These are phyloP conservation scores for Galaxias olidus DNA, from an alignment of 2,797 vertebrate genomes.

Conservation along the genomic window DNA sequence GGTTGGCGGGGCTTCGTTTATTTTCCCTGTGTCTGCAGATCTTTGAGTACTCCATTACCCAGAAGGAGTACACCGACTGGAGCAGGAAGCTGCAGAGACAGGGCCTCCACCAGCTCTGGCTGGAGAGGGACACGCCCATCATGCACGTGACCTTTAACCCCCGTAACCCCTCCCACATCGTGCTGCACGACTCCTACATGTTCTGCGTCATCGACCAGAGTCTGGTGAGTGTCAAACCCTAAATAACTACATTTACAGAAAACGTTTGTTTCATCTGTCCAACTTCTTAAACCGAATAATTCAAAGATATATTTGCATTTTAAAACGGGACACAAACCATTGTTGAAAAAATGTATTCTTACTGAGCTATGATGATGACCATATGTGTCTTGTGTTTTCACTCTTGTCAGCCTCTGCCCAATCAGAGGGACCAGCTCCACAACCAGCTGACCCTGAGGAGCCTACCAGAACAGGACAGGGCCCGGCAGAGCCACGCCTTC, in stretches of 20 bases:
- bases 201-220: conserved; percentile 92
- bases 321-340: neutral
- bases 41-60: conserved; percentile 84
- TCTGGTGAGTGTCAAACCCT: conserved; percentile 74
- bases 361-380: neutral
- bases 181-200: conserved; percentile 89
- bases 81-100: conserved; percentile 81
- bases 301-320: no score
- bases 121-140: conserved; percentile 85
- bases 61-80: conserved; percentile 88
- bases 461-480: conserved; percentile 73
- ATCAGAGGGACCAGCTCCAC: conserved; percentile 65
- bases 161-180: conserved; percentile 76
- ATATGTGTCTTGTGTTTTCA: neutral
- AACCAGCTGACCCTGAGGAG: conserved; percentile 83
- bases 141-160: conserved; percentile 85
- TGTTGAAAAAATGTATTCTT: neutral
- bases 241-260: no score
- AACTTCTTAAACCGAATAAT: no score
- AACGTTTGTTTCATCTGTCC: no score
- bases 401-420: conserved; percentile 82
- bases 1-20: no score
- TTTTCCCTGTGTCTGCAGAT: conserved; percentile 68
- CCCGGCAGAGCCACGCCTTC: conserved; percentile 81
- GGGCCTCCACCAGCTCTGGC: conserved; percentile 84